phyloP scores from a whole-genome alignment of 1,140 invertebrate genomes.

The Ceratitis capitata region DNA sequence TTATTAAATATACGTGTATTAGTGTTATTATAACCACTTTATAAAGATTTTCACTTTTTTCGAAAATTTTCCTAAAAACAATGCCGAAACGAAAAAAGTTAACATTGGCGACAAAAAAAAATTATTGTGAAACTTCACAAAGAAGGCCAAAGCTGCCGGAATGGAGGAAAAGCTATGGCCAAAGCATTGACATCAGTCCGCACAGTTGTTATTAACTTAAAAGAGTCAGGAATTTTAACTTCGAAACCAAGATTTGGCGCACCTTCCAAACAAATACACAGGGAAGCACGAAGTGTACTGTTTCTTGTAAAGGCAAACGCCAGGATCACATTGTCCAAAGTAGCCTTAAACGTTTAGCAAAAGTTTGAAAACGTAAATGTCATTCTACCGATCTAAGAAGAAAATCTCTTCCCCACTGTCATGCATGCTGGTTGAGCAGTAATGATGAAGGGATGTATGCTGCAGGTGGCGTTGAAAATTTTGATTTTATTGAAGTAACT shows the following conservation, averaged over 20 bases:
- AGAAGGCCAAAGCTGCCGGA: background rate
- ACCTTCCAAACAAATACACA: too few species aligned
- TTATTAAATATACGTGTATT: background rate
- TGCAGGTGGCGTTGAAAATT: conserved; percentile 47
- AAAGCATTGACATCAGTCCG: too few species aligned
- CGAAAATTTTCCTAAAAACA: background rate
- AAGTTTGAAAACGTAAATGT: too few species aligned
- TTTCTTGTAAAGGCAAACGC: too few species aligned
- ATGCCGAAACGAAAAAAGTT: background rate
- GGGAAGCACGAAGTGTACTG: too few species aligned
- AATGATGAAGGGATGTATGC: conserved; percentile 61
- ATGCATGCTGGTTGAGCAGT: conserved; percentile 58
- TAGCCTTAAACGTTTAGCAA: too few species aligned
- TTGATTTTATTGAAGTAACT: conserved; percentile 43
- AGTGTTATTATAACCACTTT: background rate
- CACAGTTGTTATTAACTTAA: too few species aligned
- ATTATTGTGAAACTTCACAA: background rate
- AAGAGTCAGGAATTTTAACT: too few species aligned
- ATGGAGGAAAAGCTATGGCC: background rate
- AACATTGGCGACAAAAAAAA: background rate
- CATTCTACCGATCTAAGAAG: background rate
- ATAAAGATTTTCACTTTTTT: background rate
- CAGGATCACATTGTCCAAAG: too few species aligned
- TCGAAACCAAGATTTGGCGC: too few species aligned
- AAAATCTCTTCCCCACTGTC: conserved; percentile 53